Evolutionary conservation across 2,797 vertebrate species (phyloP).

Genomic region (Hypotaenidia philippensis): DNA sequence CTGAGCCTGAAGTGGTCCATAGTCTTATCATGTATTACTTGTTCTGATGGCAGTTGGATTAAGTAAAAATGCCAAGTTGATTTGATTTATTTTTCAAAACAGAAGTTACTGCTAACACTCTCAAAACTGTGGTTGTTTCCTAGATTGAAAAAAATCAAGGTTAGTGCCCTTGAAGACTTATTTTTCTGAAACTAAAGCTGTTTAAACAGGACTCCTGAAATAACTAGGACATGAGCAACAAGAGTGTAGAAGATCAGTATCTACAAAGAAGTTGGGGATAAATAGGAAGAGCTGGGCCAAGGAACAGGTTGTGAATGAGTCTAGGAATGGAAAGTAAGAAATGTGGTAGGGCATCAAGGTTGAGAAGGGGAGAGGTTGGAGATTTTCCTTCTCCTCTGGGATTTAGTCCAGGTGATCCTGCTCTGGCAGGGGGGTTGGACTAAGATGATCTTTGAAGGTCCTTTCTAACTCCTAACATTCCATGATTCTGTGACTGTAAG

Average conservation of each 20-base stretch:
- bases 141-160: background rate
- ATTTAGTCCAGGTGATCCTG: too few relatives aligned
- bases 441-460: too few relatives aligned
- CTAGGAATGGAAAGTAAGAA: background rate
- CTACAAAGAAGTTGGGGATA: background rate
- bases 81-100: background rate
- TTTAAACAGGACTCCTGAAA: background rate
- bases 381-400: too few relatives aligned
- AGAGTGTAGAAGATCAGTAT: background rate
- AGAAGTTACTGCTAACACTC: background rate
- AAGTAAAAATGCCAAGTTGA: background rate
- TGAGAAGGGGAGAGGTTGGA: background rate
- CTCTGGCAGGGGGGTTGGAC: too few relatives aligned
- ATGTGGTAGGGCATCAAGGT: background rate
- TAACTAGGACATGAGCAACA: background rate
- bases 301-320: background rate
- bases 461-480: too few relatives aligned
- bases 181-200: background rate
- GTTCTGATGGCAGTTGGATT: background rate
- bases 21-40: background rate
- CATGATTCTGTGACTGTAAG: background rate
- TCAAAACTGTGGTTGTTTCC: background rate
- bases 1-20: background rate
- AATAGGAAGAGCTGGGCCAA: background rate
- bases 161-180: background rate